A percentile compares a stretch with the other conserved stretches of the same genome.
These are phyloP conservation scores for Drosophila atripex DNA, from an alignment of 2,888 invertebrate genomes.

Conservation along the genomic window DNA sequence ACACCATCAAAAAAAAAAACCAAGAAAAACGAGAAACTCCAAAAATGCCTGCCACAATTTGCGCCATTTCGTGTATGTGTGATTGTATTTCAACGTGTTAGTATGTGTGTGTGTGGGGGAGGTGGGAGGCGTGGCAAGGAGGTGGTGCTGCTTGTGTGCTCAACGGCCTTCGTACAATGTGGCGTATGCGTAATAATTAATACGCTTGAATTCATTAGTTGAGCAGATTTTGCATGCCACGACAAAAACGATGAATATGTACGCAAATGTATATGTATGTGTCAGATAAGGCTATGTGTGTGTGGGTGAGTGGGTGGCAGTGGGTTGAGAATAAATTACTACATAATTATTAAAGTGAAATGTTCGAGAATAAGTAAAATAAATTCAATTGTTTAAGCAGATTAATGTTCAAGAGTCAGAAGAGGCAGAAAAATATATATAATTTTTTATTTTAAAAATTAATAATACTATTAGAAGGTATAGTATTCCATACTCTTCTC, in stretches of 20 bases:
- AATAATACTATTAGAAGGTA: too few species aligned
- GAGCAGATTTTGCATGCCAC: conserved; percentile 77
- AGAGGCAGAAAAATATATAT: too few species aligned
- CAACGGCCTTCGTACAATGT: conserved; percentile 75
- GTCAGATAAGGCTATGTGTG: neutral
- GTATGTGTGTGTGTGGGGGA: conserved; percentile 2
- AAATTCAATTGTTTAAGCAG: neutral
- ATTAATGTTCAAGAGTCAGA: neutral
- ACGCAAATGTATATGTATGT: conserved; percentile 23
- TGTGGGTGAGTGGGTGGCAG: conserved; percentile 5
- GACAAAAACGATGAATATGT: conserved; percentile 52
- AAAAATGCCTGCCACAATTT: conserved; percentile 70
- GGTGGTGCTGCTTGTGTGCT: conserved; percentile 47
- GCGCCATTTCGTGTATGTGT: conserved; percentile 47
- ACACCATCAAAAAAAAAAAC: conserved; percentile 12
- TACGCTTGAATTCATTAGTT: conserved; percentile 81
- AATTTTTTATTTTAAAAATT: too few species aligned
- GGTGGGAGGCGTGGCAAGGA: neutral
- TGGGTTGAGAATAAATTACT: conserved; percentile 32
- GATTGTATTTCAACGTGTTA: conserved; percentile 2
- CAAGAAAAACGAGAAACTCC: conserved; percentile 31
- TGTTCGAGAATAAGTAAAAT: neutral
- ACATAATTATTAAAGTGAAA: conserved; percentile 54
- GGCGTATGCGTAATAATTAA: conserved; percentile 81
- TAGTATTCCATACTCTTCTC: too few species aligned